These are phyloP conservation scores for Bubo scandiacus DNA, from an alignment of 2,113 vertebrate genomes.

Conservation along the genomic window DNA sequence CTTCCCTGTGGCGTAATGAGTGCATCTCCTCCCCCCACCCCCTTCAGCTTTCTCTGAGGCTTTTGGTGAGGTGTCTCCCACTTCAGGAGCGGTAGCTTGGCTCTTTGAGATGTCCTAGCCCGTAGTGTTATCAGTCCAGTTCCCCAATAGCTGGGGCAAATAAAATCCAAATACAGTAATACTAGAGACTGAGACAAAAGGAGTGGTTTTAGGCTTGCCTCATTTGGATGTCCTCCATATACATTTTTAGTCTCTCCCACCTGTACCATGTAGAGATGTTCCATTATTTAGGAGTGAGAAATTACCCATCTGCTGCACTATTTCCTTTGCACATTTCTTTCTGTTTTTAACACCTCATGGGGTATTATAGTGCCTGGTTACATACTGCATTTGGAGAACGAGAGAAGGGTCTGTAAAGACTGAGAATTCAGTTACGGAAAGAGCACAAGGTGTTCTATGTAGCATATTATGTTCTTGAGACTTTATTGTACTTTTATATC, in stretches of 20 bases:
- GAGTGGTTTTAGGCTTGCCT: neutral
- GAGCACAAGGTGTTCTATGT: neutral
- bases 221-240: neutral
- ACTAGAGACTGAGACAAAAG: neutral
- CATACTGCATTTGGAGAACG: neutral
- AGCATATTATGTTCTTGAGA: neutral
- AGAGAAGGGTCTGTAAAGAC: neutral
- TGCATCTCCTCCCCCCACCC: neutral
- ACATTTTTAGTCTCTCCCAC: neutral
- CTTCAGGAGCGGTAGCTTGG: fast-evolving
- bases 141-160: neutral
- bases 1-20: neutral
- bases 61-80: neutral
- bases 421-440: neutral
- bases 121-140: fast-evolving
- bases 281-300: slow-evolving; percentile 25
- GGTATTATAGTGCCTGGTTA: neutral
- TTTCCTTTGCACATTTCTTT: neutral
- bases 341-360: neutral
- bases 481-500: neutral
- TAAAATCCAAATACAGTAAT: neutral
- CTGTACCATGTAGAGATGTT: neutral
- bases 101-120: neutral
- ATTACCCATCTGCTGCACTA: neutral
- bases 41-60: neutral